These are phyloP conservation scores for Megalonaias nervosa DNA, from an alignment of 1,140 invertebrate species.

Conservation along the genomic window DNA sequence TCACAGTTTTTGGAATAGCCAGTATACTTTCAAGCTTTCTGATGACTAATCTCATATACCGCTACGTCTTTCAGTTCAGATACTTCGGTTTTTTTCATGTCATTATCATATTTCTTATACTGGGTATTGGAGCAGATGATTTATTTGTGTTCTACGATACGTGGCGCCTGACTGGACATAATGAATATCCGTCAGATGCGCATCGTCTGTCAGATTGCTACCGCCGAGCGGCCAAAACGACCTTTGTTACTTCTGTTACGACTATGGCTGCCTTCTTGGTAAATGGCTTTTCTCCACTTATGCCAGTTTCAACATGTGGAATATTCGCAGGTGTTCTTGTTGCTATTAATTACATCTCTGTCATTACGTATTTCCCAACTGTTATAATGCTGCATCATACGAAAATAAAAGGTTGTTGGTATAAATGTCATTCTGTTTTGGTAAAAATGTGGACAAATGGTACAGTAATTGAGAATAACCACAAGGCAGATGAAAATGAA, in stretches of 20 bases:
- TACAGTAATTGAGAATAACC: neutral
- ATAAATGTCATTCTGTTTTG: conserved; percentile 2
- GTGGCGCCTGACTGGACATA: conserved; percentile 50
- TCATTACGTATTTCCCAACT: conserved; percentile 64
- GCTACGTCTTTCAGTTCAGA: conserved; percentile 50
- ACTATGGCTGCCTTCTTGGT: conserved; percentile 61
- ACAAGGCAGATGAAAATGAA: neutral
- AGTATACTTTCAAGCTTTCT: conserved; percentile 60
- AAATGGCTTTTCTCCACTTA: conserved; percentile 54
- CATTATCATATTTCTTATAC: conserved; percentile 60
- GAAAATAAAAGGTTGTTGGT: conserved; percentile 33
- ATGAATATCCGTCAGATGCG: conserved; percentile 41
- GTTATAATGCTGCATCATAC: conserved; percentile 60
- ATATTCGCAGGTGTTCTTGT: conserved; percentile 63
- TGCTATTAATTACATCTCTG: conserved; percentile 60
- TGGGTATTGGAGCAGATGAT: conserved; percentile 63
- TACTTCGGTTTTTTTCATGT: conserved; percentile 66
- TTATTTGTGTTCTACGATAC: conserved; percentile 64
- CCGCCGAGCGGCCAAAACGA: conserved; percentile 54
- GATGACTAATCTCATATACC: conserved; percentile 59
- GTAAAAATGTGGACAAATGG: neutral
- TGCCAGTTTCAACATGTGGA: conserved; percentile 59
- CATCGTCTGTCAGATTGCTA: conserved; percentile 62
- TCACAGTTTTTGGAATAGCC: conserved; percentile 25
- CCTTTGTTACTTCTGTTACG: conserved; percentile 63